Conservation (phyloP, 2,797 vertebrate genomes). For the Simalia tracyae region DNA sequence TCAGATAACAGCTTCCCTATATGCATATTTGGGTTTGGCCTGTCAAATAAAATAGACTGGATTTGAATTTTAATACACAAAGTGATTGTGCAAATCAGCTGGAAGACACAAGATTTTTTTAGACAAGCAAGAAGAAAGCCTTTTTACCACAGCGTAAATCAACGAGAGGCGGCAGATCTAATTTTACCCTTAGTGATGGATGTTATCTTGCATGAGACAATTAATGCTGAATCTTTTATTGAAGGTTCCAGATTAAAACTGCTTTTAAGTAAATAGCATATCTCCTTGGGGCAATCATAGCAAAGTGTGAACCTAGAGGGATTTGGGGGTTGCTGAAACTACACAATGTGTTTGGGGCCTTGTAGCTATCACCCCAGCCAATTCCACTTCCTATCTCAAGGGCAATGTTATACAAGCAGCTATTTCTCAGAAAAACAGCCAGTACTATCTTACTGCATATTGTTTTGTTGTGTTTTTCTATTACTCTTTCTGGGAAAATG, state of each 20-base stretch:
- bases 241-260: constrained; percentile 13
- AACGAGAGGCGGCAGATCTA: background rate
- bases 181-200: constrained; percentile 33
- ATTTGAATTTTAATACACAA: constrained; percentile 10
- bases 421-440: constrained; percentile 44
- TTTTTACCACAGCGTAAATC: background rate
- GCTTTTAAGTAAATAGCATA: constrained; percentile 12
- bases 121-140: background rate
- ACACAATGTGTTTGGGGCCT: constrained; percentile 38
- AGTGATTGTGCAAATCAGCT: background rate
- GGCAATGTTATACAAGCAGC: background rate
- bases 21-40: background rate
- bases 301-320: background rate
- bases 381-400: constrained; percentile 48
- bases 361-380: constrained; percentile 46
- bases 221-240: constrained; percentile 33
- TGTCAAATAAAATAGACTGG: background rate
- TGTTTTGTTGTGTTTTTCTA: background rate
- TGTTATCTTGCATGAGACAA: constrained; percentile 5
- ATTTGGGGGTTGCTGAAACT: constrained; percentile 13
- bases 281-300: constrained; percentile 34
- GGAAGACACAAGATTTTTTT: background rate
- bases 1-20: background rate
- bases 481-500: constrained; percentile 28
- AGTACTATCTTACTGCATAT: constrained; percentile 27